A percentile compares a stretch with the other conserved stretches of the same genome.
These are phyloP conservation scores for Rotaria socialis DNA, from an alignment of 2,888 invertebrate genomes.

Conservation along the genomic window DNA sequence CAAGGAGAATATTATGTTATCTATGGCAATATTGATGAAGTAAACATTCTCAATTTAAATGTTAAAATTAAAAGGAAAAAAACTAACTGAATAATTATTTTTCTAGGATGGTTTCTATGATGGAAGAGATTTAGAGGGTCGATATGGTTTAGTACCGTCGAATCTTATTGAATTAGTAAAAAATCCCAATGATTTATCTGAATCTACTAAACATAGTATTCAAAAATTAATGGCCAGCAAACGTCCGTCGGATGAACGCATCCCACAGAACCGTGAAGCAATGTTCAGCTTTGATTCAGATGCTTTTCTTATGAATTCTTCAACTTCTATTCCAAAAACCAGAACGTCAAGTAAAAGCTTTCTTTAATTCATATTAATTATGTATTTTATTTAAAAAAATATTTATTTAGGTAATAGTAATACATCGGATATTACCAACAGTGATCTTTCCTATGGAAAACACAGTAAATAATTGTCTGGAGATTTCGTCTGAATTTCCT, in stretches of 20 bases:
- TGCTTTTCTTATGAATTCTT: neutral
- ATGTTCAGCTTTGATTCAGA: neutral
- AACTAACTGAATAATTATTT: neutral
- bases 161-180: conserved; percentile 83
- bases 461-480: neutral
- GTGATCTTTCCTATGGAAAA: neutral
- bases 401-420: neutral
- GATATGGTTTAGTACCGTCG: conserved; percentile 87
- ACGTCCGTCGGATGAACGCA: neutral
- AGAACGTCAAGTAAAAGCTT: neutral
- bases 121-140: conserved; percentile 86
- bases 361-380: neutral
- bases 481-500: too few relatives aligned
- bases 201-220: neutral
- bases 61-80: too few relatives aligned
- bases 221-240: neutral
- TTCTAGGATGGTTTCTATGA: conserved; percentile 79
- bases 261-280: neutral
- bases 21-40: conserved; percentile 69
- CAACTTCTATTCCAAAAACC: neutral
- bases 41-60: conserved; percentile 46
- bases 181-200: neutral
- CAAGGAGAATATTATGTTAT: conserved; percentile 93
- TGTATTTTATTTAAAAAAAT: neutral
- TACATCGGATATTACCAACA: neutral